phyloP scores from a whole-genome alignment of 2,888 invertebrate genomes.

The Latrodectus hesperus region DNA sequence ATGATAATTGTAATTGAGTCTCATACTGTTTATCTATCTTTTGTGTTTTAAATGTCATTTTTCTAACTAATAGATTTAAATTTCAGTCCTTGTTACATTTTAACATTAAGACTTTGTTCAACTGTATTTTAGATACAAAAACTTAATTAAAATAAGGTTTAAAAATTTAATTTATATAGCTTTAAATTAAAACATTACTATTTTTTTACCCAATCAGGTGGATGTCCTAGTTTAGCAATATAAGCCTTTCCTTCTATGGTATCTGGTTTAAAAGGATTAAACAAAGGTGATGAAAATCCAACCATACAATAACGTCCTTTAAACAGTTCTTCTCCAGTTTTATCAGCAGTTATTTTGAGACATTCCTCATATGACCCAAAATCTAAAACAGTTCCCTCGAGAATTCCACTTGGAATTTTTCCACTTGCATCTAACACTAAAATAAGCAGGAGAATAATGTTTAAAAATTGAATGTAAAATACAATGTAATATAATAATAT shows the following conservation, averaged over 20 bases:
- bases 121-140: too few relatives aligned
- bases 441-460: not conserved
- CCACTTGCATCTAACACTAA: slow-evolving; percentile 53
- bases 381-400: slow-evolving; percentile 74
- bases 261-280: not conserved
- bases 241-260: not conserved
- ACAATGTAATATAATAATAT: too few relatives aligned
- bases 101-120: too few relatives aligned
- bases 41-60: too few relatives aligned
- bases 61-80: too few relatives aligned
- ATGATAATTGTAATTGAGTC: too few relatives aligned
- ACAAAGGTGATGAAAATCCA: slow-evolving; percentile 24
- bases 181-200: too few relatives aligned
- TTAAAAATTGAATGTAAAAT: too few relatives aligned
- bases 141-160: too few relatives aligned
- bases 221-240: slow-evolving; percentile 12
- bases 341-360: slow-evolving; percentile 70
- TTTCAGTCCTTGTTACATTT: too few relatives aligned
- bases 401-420: slow-evolving; percentile 73
- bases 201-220: slow-evolving; percentile 34
- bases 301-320: slow-evolving; percentile 73
- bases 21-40: too few relatives aligned
- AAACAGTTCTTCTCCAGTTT: slow-evolving; percentile 69
- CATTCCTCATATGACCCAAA: slow-evolving; percentile 75
- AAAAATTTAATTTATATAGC: too few relatives aligned